These are phyloP conservation scores for Vidua chalybeata DNA, from an alignment of 2,113 vertebrate species.

Conservation along the genomic window DNA sequence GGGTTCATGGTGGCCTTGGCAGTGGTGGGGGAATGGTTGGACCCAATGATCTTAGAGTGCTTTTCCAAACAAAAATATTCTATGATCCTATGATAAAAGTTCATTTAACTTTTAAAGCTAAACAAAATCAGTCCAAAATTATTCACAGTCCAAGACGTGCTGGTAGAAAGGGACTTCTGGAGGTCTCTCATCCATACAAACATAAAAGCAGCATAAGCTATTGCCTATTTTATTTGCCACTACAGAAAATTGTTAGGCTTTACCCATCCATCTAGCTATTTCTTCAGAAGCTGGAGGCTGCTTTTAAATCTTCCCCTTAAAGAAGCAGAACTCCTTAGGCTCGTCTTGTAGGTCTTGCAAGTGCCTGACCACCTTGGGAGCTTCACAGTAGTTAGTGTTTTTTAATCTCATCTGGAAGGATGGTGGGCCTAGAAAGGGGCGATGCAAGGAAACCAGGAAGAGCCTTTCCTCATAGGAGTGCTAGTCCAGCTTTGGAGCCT, in stretches of 20 bases:
- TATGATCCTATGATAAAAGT: neutral
- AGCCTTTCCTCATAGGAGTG: neutral
- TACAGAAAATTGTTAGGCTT: neutral
- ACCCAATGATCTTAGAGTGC: neutral
- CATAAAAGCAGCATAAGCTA: neutral
- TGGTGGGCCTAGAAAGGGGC: neutral
- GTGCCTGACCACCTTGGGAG: neutral
- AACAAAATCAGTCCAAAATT: neutral
- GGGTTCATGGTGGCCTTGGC: neutral
- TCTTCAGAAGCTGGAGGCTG: neutral
- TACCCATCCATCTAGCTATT: neutral
- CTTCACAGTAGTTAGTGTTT: neutral
- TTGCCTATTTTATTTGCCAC: neutral
- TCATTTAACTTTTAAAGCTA: neutral
- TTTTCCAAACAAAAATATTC: neutral
- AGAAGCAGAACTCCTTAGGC: neutral
- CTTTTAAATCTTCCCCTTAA: neutral
- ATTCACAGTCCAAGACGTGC: neutral
- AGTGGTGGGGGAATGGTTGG: neutral
- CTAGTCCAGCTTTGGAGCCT: neutral
- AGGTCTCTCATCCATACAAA: neutral
- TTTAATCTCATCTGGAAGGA: neutral
- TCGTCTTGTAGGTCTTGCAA: neutral
- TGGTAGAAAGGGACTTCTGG: neutral
- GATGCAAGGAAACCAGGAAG: neutral